These are phyloP conservation scores for Elmis aenea DNA, from an alignment of 2,888 invertebrate genomes.

Conservation along the genomic window DNA sequence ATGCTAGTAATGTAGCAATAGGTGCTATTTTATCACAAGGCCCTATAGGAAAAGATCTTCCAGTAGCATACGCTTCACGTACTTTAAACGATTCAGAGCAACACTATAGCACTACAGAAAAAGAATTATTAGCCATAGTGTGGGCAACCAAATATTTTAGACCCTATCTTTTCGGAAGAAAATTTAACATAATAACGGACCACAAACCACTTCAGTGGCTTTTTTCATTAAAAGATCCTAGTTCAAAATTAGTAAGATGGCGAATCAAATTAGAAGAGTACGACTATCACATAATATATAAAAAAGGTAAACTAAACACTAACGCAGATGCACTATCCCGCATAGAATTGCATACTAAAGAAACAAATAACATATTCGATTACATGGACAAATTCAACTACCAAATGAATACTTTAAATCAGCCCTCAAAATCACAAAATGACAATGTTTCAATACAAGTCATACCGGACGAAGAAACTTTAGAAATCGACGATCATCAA, in stretches of 20 bases:
- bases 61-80: slow-evolving; percentile 12
- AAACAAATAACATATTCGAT: not conserved
- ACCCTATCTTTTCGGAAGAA: slow-evolving; percentile 29
- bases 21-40: slow-evolving; percentile 15
- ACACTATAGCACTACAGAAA: slow-evolving; percentile 25
- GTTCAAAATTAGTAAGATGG: slow-evolving; percentile 37
- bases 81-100: slow-evolving; percentile 9
- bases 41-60: slow-evolving; percentile 10
- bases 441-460: not conserved
- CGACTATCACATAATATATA: slow-evolving; percentile 29
- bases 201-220: slow-evolving; percentile 39
- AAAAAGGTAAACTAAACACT: slow-evolving; percentile 28
- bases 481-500: no score
- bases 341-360: slow-evolving; percentile 4
- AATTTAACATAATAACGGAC: slow-evolving; percentile 40
- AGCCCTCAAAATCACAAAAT: not conserved
- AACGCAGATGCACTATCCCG: slow-evolving; percentile 31
- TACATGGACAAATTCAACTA: not conserved
- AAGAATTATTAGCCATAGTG: slow-evolving; percentile 30
- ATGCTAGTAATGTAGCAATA: slow-evolving; percentile 14
- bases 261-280: slow-evolving; percentile 33
- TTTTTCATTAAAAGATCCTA: slow-evolving; percentile 38
- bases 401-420: no score
- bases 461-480: not conserved
- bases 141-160: slow-evolving; percentile 29